Evolutionary conservation across 2,888 invertebrate species (phyloP).

Genomic region (Pristionchus exspectatus): DNA sequence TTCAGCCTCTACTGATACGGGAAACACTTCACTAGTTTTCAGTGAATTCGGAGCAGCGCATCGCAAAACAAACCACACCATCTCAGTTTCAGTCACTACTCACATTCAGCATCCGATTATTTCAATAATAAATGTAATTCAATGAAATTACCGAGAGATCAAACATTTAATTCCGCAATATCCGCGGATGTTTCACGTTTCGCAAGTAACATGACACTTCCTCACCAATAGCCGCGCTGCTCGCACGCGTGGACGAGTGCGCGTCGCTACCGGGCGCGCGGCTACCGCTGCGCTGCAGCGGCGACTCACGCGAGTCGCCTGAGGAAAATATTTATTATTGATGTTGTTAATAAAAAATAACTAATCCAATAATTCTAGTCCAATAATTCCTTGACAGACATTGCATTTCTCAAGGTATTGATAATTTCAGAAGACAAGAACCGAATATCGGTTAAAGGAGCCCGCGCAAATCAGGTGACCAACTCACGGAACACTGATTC

Average conservation of each 20-base stretch:
- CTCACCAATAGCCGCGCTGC: slow-evolving; percentile 41
- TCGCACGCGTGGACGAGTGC: background rate
- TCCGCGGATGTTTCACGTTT: no score
- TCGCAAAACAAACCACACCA: no score
- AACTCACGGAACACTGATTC: background rate
- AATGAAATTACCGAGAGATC: no score
- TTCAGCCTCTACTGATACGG: no score
- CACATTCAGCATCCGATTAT: no score
- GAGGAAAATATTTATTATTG: background rate
- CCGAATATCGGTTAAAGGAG: background rate
- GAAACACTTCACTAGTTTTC: no score
- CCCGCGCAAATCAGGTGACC: background rate
- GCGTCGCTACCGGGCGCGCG: slow-evolving; percentile 48
- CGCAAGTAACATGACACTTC: no score
- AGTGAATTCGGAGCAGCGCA: no score
- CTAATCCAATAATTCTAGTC: background rate
- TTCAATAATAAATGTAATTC: no score
- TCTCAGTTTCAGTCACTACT: no score
- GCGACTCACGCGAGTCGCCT: slow-evolving; percentile 39
- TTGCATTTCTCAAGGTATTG: background rate
- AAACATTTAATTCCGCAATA: no score
- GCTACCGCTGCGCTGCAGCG: slow-evolving; percentile 46
- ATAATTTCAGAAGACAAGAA: background rate
- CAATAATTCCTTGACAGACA: background rate
- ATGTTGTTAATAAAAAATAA: background rate